Conservation (phyloP, 2,888 invertebrate species). For the Plebejus melissa region DNA sequence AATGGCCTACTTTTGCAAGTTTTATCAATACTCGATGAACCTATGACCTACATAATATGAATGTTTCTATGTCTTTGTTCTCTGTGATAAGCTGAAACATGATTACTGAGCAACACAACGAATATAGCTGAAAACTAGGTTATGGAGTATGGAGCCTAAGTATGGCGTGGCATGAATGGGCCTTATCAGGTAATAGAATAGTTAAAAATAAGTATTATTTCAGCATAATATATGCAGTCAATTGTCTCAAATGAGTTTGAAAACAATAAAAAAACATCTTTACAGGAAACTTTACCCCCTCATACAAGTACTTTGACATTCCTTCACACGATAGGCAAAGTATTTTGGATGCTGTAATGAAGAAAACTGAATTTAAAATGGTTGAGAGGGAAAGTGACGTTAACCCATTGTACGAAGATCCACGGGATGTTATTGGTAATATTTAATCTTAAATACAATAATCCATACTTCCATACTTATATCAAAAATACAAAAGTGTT, state of each 20-base stretch:
- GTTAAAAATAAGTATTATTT: conserved; percentile 16
- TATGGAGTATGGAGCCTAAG: neutral
- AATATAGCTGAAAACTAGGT: neutral
- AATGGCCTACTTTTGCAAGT: conserved; percentile 29
- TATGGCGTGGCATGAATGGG: neutral
- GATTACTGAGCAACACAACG: neutral
- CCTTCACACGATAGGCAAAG: conserved; percentile 48
- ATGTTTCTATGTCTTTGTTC: conserved; percentile 19
- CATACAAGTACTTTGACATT: conserved; percentile 51
- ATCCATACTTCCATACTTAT: no score
- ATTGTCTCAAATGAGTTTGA: conserved; percentile 43
- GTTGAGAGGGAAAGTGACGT: conserved; percentile 44
- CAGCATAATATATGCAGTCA: conserved; percentile 40
- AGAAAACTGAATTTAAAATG: conserved; percentile 53
- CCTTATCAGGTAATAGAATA: neutral
- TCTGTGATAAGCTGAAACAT: neutral
- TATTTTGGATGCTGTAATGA: conserved; percentile 57
- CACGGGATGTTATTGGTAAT: conserved; percentile 65
- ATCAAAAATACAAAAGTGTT: no score
- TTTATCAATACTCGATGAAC: conserved; percentile 30
- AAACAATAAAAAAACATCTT: conserved; percentile 48
- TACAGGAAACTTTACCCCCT: conserved; percentile 58
- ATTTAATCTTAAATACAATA: neutral
- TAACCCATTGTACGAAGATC: conserved; percentile 67
- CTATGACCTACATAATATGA: conserved; percentile 28